Conservation (phyloP, 2,797 vertebrate genomes). For the Tadarida brasiliensis region DNA sequence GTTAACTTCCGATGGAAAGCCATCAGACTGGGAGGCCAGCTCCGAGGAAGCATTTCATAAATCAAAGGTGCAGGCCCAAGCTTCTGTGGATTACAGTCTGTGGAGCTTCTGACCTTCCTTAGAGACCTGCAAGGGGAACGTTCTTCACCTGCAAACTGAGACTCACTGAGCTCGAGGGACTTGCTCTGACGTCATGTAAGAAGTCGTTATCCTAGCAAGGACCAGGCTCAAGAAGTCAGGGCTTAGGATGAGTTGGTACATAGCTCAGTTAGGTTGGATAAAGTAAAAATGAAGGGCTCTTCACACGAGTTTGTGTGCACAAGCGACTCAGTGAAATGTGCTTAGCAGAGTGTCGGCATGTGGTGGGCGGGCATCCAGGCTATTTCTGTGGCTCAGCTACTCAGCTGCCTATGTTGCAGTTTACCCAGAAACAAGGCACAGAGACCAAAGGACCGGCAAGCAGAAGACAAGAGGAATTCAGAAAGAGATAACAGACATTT, state of each 20-base stretch:
- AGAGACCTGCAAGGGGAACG: not conserved
- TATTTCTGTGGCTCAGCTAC: not conserved
- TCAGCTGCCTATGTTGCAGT: not conserved
- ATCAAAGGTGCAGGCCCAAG: not conserved
- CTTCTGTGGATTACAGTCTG: not conserved
- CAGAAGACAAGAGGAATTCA: not conserved
- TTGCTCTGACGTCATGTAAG: not conserved
- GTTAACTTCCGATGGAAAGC: constrained; percentile 70
- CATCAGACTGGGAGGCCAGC: constrained; percentile 11
- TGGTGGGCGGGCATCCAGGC: not conserved
- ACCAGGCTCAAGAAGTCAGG: not conserved
- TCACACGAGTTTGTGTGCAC: not conserved
- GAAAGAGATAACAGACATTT: not conserved
- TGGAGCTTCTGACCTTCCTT: not conserved
- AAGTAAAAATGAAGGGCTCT: not conserved
- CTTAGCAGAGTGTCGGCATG: not conserved
- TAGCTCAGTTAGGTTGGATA: not conserved
- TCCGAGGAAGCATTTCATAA: constrained; percentile 37
- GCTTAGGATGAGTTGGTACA: not conserved
- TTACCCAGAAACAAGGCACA: not conserved
- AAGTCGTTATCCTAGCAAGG: not conserved
- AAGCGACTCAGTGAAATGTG: not conserved
- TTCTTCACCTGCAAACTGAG: not conserved
- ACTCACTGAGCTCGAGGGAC: not conserved
- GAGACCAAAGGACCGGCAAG: not conserved